Conservation (phyloP, 2,797 vertebrate species). For the Sebastes variabilis region DNA sequence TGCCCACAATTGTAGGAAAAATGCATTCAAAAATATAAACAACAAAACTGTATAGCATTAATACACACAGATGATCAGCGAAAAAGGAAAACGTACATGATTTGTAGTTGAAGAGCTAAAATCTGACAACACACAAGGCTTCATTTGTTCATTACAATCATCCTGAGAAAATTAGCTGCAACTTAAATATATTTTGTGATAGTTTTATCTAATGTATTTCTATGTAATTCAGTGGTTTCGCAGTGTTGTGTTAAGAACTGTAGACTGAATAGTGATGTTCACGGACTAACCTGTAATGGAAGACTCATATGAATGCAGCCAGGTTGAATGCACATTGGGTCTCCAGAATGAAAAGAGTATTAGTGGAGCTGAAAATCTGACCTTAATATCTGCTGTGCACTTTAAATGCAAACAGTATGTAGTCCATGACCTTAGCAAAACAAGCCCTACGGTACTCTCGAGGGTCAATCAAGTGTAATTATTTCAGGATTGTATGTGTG, state of each 20-base stretch:
- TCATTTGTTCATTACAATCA: not conserved
- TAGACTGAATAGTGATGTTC: not conserved
- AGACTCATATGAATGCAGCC: not conserved
- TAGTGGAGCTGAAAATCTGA: slow-evolving; percentile 63
- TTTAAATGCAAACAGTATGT: not conserved
- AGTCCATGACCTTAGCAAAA: slow-evolving; percentile 16
- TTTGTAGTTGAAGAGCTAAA: not conserved
- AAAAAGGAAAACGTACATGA: not conserved
- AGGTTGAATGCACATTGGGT: not conserved
- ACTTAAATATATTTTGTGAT: not conserved
- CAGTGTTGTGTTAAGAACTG: not conserved
- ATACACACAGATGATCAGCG: not conserved
- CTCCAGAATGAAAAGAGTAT: not conserved
- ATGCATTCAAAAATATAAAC: not conserved
- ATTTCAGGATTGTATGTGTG: slow-evolving; percentile 6
- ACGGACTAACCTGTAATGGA: not conserved
- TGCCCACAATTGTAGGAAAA: not conserved
- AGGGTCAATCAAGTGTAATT: slow-evolving; percentile 27
- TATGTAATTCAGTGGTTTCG: not conserved
- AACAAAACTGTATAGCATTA: not conserved
- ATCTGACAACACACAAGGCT: not conserved
- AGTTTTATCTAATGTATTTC: not conserved
- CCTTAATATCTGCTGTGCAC: slow-evolving; percentile 27
- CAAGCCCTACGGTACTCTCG: not conserved
- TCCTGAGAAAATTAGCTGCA: not conserved